These are phyloP conservation scores for Stenchaetothrips biformis DNA, from an alignment of 2,888 invertebrate species.

Conservation along the genomic window DNA sequence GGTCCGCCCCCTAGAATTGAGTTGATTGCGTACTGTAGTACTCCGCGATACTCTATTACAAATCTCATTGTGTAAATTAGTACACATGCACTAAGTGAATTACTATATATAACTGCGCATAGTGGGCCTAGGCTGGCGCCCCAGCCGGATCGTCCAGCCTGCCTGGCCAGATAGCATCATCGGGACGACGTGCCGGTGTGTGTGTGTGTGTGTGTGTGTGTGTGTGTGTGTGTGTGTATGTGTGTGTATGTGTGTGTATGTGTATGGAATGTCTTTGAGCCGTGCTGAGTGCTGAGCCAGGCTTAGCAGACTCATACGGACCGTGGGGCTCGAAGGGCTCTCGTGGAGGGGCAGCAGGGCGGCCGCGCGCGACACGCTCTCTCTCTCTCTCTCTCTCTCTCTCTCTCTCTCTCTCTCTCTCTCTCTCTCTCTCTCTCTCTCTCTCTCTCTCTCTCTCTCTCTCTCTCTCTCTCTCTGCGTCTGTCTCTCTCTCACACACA, in stretches of 20 bases:
- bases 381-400: too few species aligned
- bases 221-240: background rate
- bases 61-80: too few species aligned
- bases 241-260: background rate
- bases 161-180: too few species aligned
- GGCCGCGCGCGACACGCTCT: background rate
- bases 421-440: background rate
- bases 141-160: too few species aligned
- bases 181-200: background rate
- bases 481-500: background rate
- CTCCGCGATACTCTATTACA: too few species aligned
- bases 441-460: background rate
- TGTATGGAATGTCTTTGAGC: background rate
- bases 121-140: too few species aligned
- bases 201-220: background rate
- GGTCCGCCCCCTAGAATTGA: too few species aligned
- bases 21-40: too few species aligned
- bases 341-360: background rate
- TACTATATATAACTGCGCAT: too few species aligned
- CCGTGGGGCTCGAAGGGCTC: background rate
- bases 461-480: constrained; percentile 29
- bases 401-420: too few species aligned
- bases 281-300: background rate
- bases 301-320: background rate
- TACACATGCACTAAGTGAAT: too few species aligned